Base-by-base conservation (phyloP, 2,113 vertebrate species). In the Neoarius graeffei region DNA sequence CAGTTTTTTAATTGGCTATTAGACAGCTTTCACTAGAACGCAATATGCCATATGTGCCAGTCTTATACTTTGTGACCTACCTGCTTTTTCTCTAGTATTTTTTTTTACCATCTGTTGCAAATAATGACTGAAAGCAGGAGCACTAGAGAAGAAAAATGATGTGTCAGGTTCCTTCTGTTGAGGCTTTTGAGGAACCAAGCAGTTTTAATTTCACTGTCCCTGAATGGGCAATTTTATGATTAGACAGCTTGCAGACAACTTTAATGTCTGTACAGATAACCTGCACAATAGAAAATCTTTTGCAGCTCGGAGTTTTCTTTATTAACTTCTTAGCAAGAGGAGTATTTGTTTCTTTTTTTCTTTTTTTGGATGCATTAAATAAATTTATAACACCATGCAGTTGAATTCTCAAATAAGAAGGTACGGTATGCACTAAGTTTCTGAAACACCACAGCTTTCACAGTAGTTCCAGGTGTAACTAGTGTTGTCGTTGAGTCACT, bases 161-260 rank as follows among this genome's bases (percentile, higher is more conserved):
- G 27, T 85, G 84, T 52, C 84, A 85, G 20, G 30, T 71, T 10
- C 83, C 83, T 54, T 84, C 66, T 84, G 83, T 83, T 83, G 48
- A 83, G 82, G 42, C 25, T 84, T 30, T 54, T 30, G 15, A 69
- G 64, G 15, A 84, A 54, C 35, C 6, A n/a, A 71, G 62, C n/a
- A 7, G n/a, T 56, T 84, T 19, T 56, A 54, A 84, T 56, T 82
- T 48, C 20, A 62, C 10, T 82, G 59, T 48, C 57, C 30, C 80
- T 82, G 5, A 82, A 82, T 25, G 9, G 42, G 30, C 17, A 60
- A 60, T 81, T 60, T 60, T 10, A 81, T 81, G 30, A 60, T 57
- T 81, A 2, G 2, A 35, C n/a, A 81, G 56, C 27, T 60, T 60
- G 27, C 15, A 20, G 17, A 23, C 10, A 6, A 27, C 54, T 13